Conservation (phyloP, 2,797 vertebrate genomes). For the Gymnoscopelus braueri region DNA sequence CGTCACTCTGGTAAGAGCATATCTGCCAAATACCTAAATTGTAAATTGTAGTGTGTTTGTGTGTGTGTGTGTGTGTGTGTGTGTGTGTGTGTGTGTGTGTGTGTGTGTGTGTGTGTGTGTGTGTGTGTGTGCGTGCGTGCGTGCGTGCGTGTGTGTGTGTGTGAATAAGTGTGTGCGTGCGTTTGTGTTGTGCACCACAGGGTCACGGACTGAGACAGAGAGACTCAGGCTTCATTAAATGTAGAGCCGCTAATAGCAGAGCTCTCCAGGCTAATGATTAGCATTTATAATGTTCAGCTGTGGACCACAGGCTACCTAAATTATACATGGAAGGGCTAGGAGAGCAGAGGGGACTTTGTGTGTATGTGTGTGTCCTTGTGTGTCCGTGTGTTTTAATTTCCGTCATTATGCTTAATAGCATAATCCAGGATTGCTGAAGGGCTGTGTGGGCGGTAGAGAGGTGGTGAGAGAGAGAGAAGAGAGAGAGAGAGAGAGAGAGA, state of each 20-base stretch:
- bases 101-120: neutral
- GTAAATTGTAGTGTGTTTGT: neutral
- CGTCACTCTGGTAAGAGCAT: too few relatives aligned
- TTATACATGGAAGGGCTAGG: constrained; percentile 47
- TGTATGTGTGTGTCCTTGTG: constrained; percentile 7
- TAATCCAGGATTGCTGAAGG: too few relatives aligned
- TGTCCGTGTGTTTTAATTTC: constrained; percentile 6
- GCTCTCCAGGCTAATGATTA: constrained; percentile 63
- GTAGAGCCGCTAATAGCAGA: constrained; percentile 60
- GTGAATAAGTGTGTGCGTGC: constrained; percentile 23
- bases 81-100: constrained; percentile 22
- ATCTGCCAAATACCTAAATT: neutral
- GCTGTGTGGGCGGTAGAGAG: neutral
- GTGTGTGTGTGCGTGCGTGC: neutral
- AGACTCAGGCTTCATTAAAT: constrained; percentile 65
- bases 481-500: too few relatives aligned
- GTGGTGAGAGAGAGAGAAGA: neutral
- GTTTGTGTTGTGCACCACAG: constrained; percentile 25
- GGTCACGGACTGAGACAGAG: constrained; percentile 32
- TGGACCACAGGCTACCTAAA: constrained; percentile 38
- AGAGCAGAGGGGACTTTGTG: constrained; percentile 2
- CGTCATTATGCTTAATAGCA: neutral
- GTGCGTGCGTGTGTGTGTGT: constrained; percentile 12
- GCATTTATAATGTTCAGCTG: constrained; percentile 58
- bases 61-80: constrained; percentile 8